Evolutionary conservation across 2,888 invertebrate species (phyloP), one percentile per base, ranked within the genome.

Genomic region (Acrobasis suavella): DNA sequence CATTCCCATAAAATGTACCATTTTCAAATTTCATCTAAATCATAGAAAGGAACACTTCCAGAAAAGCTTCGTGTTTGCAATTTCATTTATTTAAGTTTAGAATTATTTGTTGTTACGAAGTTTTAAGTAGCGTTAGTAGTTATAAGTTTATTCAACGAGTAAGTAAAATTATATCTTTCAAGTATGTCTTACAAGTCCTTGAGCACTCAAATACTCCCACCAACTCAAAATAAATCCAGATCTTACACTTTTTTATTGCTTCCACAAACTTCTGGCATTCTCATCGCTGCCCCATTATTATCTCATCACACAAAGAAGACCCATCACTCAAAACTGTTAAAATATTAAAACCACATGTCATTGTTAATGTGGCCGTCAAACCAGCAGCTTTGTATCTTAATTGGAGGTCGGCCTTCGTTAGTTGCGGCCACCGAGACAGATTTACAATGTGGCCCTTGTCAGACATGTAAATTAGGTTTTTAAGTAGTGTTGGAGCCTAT

Each of bases 401-500:
- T 85, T 77, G 71, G 72, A 62, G 69, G 79, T 70, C 76, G 64
- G 66, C 80, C 84, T 80, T 81, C 80, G 73, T 62, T 62, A 68
- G 67, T 69, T 76, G 78, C 80, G 74, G 71, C 71, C 22, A 63
- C 54, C 9, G 52, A 63, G 59, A 67, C 70, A 75, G 64, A 69
- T 72, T 64, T 73, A 74, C 70, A 72, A 70, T 68, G 70, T 64
- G 65, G 69, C 78, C 77, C 80, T 80, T 74, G 78, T 80, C 74
- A 72, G 71, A 75, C 73, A 80, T 82, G 80, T 72, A 78, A 82
- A 85, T 81, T 69, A 75, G 74, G 62, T 68, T 71, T 65, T 38
- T 17, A 52, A 60, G 51, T 22, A 60, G 10, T 15, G 5, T 32
- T 32, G 32, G 5, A 32, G 32, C 32, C 32, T 32, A 32, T 32